Conservation (phyloP, 2,113 vertebrate genomes). For the Tapirus terrestris region DNA sequence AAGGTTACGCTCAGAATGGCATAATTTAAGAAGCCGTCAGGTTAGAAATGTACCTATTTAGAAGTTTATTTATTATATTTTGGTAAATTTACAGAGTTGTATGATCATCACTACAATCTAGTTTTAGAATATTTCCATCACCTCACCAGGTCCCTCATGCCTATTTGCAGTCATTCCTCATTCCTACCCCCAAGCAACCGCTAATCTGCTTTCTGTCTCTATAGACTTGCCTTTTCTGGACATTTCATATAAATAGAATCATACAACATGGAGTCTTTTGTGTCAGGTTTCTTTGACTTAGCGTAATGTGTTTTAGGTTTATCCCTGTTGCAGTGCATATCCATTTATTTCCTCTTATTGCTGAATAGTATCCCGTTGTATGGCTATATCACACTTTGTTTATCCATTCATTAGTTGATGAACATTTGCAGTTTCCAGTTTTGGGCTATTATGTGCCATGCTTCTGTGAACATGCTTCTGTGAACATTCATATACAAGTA, state of each 20-base stretch:
- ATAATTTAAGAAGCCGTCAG: neutral
- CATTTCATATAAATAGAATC: neutral
- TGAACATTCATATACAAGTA: neutral
- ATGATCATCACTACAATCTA: neutral
- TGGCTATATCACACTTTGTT: neutral
- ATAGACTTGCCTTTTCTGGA: neutral
- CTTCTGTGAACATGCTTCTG: neutral
- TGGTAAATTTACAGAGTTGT: neutral
- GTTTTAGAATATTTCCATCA: neutral
- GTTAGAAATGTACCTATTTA: neutral
- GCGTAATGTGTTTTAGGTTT: neutral
- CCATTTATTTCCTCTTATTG: neutral
- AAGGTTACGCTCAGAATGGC: neutral
- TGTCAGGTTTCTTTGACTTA: neutral
- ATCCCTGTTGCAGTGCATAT: neutral
- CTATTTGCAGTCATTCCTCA: neutral
- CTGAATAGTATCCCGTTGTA: neutral
- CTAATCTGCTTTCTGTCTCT: neutral
- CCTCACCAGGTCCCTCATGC: neutral
- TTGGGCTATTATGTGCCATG: neutral
- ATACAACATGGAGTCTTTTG: neutral
- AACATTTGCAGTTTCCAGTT: neutral
- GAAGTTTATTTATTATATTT: neutral
- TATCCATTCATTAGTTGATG: neutral
- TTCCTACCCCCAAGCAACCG: neutral